A percentile compares a stretch with the other conserved stretches of the same genome.
Evolutionary conservation across 2,888 invertebrate genomes (phyloP).

Genomic region (Cacoxenus indagator): DNA sequence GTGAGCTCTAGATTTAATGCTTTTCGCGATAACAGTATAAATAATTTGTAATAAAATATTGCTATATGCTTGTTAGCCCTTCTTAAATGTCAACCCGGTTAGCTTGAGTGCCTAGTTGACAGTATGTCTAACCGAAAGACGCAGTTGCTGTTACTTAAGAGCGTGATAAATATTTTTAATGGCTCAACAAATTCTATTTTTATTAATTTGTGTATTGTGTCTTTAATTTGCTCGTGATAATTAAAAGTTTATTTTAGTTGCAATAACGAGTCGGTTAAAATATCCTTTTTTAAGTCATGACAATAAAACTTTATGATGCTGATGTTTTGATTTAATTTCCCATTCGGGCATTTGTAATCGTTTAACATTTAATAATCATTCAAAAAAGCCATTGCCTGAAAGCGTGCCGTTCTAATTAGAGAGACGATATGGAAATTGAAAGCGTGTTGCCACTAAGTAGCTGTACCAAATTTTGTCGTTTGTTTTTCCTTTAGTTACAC

Average conservation of each 20-base stretch:
- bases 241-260: not conserved
- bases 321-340: not conserved
- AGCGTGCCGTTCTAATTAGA: conserved; percentile 1
- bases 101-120: not conserved
- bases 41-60: conserved; percentile 20
- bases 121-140: not conserved
- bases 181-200: not conserved
- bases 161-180: conserved; percentile 24
- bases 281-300: not conserved
- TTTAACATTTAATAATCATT: not conserved
- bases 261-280: not conserved
- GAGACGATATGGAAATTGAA: not conserved
- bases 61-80: conserved; percentile 8
- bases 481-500: conserved; percentile 30
- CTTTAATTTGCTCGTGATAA: not conserved
- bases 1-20: not conserved
- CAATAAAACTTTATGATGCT: not conserved
- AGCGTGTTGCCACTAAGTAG: conserved; percentile 44
- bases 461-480: conserved; percentile 53
- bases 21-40: conserved; percentile 15
- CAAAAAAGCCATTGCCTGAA: not conserved
- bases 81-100: not conserved
- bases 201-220: conserved; percentile 17
- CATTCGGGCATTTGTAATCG: not conserved
- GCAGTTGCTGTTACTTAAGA: conserved; percentile 1